Evolutionary conservation across 2,113 vertebrate genomes (phyloP).

Genomic region (Crotalus tigris): DNA sequence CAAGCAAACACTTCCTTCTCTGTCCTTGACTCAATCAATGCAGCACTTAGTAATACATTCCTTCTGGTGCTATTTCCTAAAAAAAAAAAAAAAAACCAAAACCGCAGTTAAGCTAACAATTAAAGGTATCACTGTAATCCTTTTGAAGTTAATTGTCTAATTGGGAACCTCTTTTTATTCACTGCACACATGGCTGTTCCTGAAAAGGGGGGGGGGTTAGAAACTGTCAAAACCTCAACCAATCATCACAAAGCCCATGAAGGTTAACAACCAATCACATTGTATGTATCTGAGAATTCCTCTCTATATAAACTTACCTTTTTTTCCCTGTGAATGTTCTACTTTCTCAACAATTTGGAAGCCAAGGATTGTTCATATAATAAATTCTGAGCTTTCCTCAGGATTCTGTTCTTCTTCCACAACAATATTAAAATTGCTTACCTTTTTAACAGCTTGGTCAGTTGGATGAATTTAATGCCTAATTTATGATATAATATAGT

Average conservation of each 20-base stretch:
- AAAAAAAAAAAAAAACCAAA: background rate
- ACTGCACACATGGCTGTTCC: background rate
- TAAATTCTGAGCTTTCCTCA: background rate
- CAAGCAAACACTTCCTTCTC: background rate
- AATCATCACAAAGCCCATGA: background rate
- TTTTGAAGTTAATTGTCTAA: background rate
- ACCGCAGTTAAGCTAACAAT: background rate
- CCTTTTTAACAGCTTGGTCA: background rate
- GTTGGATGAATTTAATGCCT: background rate
- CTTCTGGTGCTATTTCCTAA: background rate
- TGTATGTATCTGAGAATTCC: background rate
- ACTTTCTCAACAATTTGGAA: background rate
- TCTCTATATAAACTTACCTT: background rate
- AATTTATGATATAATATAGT: background rate
- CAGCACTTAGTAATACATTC: background rate
- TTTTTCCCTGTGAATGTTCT: accelerated
- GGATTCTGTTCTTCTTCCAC: background rate
- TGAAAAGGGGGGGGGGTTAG: background rate
- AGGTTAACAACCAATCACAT: background rate
- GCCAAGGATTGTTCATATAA: background rate
- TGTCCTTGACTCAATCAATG: background rate
- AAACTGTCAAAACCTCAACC: background rate
- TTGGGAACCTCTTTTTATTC: background rate
- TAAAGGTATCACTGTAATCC: background rate
- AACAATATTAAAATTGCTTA: background rate